Evolutionary conservation across 2,888 invertebrate genomes (phyloP).

Genomic region (Hemaris fuciformis): DNA sequence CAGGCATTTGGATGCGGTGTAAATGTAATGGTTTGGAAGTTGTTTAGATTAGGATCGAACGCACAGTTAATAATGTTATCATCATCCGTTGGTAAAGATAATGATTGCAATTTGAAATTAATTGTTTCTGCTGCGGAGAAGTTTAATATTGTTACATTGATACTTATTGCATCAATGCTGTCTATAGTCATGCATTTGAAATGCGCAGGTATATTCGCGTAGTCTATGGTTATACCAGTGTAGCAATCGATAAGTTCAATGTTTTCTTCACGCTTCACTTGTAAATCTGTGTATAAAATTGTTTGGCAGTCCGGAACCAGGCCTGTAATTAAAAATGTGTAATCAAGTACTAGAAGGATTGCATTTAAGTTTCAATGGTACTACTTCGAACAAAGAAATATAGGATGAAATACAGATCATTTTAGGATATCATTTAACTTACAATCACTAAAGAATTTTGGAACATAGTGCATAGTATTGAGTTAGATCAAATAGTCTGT

Average conservation of each 20-base stretch:
- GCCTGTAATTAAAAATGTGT: conserved; percentile 70
- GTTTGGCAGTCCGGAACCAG: conserved; percentile 85
- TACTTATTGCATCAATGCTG: conserved; percentile 49
- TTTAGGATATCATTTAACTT: too few relatives aligned
- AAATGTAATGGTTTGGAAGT: conserved; percentile 67
- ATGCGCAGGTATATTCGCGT: conserved; percentile 46
- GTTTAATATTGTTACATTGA: conserved; percentile 66
- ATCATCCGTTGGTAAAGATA: conserved; percentile 77
- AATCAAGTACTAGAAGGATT: background rate
- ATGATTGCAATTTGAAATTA: conserved; percentile 73
- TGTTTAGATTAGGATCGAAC: conserved; percentile 68
- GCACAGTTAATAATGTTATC: conserved; percentile 70
- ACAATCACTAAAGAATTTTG: too few relatives aligned
- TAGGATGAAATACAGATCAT: too few relatives aligned
- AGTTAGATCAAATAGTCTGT: too few relatives aligned
- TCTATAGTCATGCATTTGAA: conserved; percentile 79
- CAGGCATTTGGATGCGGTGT: conserved; percentile 80
- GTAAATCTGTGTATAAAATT: conserved; percentile 83
- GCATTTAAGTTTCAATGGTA: background rate
- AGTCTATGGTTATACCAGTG: conserved; percentile 46
- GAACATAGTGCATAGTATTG: too few relatives aligned
- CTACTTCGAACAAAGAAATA: too few relatives aligned
- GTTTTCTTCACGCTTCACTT: conserved; percentile 73
- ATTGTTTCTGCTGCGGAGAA: conserved; percentile 46
- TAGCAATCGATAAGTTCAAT: conserved; percentile 62